These are phyloP conservation scores for Colaptes auratus DNA, from an alignment of 2,113 vertebrate genomes.

Conservation along the genomic window DNA sequence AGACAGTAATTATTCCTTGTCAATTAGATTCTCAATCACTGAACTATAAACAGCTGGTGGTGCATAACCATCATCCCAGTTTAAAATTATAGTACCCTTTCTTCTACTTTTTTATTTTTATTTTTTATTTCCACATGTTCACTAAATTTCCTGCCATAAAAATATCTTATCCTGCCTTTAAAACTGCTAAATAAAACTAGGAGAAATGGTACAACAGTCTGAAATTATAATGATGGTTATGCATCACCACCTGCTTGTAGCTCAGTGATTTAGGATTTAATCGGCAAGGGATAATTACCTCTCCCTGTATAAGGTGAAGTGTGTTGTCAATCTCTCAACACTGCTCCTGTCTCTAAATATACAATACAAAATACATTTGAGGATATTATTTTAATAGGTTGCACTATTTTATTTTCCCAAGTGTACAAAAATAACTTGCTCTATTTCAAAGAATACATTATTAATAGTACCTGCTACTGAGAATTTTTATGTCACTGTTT, in stretches of 20 bases:
- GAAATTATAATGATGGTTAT: constrained; percentile 45
- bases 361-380: background rate
- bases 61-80: background rate
- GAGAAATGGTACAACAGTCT: background rate
- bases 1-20: constrained; percentile 25
- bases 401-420: background rate
- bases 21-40: constrained; percentile 33
- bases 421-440: background rate
- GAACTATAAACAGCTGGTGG: constrained; percentile 50
- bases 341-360: background rate
- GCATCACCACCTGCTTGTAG: constrained; percentile 38
- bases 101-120: background rate
- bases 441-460: background rate
- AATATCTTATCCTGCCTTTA: constrained; percentile 19
- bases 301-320: background rate
- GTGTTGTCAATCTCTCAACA: background rate
- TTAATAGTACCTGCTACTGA: background rate
- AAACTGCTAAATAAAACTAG: constrained; percentile 40
- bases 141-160: constrained; percentile 34
- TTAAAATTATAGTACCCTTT: constrained; percentile 45
- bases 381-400: background rate
- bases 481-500: background rate
- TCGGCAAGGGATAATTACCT: constrained; percentile 31
- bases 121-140: constrained; percentile 36
- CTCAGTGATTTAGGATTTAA: constrained; percentile 35